Evolutionary conservation across 2,888 invertebrate genomes (phyloP), one percentile per base, ranked within the genome.

Genomic region (Calameuta pallipes): DNA sequence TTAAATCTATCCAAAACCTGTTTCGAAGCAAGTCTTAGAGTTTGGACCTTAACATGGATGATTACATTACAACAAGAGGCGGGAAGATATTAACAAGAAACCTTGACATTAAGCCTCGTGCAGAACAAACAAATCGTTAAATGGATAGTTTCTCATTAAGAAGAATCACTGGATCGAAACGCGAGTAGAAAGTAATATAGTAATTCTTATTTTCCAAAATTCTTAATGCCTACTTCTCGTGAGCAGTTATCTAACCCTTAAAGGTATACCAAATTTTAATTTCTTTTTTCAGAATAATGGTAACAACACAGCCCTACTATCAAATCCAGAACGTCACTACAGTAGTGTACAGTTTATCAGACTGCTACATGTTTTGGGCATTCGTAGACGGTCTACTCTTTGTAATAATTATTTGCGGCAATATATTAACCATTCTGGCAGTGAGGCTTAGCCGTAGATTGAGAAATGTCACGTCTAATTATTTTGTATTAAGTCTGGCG

Each of bases 401-500:
- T 91, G 85, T 95, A 78, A 92, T 94, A 80, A 96, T 96, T 83
- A 91, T 96, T 78, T 93, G 94, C 86, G 96, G 96, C 36, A 97
- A 97, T 91, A 93, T 95, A 69, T 93, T 96, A 81, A 96, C 96
- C 75, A 95, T 97, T 85, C 93, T 95, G 82, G 96, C 96, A 1
- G 95, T 96, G 75, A 93, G 94, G 79, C 92, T 94, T 83, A 95
- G 95, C 90, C 93, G 95, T 75, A 94, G 95, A 80, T 92, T 96
- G 34, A 94, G 95, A 11, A 94, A 94, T 69, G 93, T 95, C 75
- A 94, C 95, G 77, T 96, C 96, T 79, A 96, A 96, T 92, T 94
- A 95, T 86, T 96, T 96, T 92, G 95, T 97, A 82, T 93, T 96
- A 80, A 96, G 96, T 90, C 92, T 97, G 86, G 97, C 96, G 37